Base-by-base conservation (phyloP, 2,888 invertebrate species). In the Petrophora chlorosata region DNA sequence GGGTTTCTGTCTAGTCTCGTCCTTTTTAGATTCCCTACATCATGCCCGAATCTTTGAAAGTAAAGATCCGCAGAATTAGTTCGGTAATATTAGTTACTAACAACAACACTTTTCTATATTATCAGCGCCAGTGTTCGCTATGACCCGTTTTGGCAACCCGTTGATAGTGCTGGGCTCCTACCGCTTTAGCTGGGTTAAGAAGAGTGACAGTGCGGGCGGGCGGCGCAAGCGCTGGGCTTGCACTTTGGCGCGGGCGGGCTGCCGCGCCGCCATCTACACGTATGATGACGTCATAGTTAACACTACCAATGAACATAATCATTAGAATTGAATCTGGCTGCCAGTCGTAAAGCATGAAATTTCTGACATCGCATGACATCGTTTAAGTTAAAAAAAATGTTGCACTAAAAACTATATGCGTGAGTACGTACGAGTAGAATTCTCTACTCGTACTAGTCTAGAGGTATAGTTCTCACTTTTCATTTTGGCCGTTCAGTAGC, bases 91-190 rank as follows among this genome's bases (percentile, higher is more conserved):
- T 23, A 23, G 8, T n/a, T 23, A 23, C 23, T 23, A 23, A 23
- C n/a, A 23, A n/a, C 4, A 16, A 3, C 16, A 16, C 3, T 13
- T 33, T 28, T 10, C 10, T 17, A 4, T 32, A n/a, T 40, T 26
- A 5, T 12, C 45, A 25, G 46, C 45, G 5, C 48, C 57, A 13
- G 41, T 63, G n/a, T 70, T 65, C 39, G 42, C 54, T 10, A 53
- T 33, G 12, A 61, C 65, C 8, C 61, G 59, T 12, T 55, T 33
- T 2, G 73, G 75, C 0, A 73, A 70, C 19, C 60, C 65, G 10
- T 61, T 66, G 17, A 61, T 77, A 42, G 53, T 59, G 38, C 22
- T 79, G 33, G 81, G 79, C 1, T 53, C 64, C 2, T 79, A 82
- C 49, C 65, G 74, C 32, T 80, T 78, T 10, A 57, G 61, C 16